Evolutionary conservation across 2,888 invertebrate species (phyloP).

Genomic region (Palloptera scutellata): DNA sequence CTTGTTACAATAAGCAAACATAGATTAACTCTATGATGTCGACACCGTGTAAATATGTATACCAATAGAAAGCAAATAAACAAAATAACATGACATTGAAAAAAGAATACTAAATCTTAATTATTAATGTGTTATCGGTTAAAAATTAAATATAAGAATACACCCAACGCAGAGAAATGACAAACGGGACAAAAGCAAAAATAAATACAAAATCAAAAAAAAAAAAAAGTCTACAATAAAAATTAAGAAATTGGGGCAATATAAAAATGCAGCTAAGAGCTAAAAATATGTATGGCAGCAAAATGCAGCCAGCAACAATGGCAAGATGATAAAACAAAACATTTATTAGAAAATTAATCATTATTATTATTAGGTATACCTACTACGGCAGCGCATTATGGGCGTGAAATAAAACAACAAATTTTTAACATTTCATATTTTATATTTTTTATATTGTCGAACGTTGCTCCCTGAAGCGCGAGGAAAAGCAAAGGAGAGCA

Average conservation of each 20-base stretch:
- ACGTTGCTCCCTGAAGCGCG: neutral
- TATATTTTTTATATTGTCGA: neutral
- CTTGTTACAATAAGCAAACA: no score
- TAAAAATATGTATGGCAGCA: slow-evolving; percentile 18
- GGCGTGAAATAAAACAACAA: slow-evolving; percentile 35
- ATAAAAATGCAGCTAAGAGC: slow-evolving; percentile 23
- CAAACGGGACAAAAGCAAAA: neutral
- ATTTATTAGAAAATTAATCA: neutral
- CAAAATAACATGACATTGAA: no score
- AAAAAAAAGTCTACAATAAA: slow-evolving; percentile 3
- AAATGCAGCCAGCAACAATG: slow-evolving; percentile 4
- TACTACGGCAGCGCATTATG: slow-evolving; percentile 4
- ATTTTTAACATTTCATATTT: slow-evolving; percentile 9
- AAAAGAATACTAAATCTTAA: no score
- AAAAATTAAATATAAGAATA: neutral
- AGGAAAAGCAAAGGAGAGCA: neutral
- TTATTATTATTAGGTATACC: neutral
- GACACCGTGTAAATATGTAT: no score
- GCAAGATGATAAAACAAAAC: slow-evolving; percentile 13
- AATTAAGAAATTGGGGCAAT: neutral
- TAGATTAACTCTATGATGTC: no score
- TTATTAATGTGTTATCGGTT: no score
- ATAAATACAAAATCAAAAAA: neutral
- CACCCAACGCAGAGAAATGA: neutral
- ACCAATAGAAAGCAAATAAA: no score